Conservation (phyloP, 2,888 invertebrate genomes). For the Athripsodes cinereus region DNA sequence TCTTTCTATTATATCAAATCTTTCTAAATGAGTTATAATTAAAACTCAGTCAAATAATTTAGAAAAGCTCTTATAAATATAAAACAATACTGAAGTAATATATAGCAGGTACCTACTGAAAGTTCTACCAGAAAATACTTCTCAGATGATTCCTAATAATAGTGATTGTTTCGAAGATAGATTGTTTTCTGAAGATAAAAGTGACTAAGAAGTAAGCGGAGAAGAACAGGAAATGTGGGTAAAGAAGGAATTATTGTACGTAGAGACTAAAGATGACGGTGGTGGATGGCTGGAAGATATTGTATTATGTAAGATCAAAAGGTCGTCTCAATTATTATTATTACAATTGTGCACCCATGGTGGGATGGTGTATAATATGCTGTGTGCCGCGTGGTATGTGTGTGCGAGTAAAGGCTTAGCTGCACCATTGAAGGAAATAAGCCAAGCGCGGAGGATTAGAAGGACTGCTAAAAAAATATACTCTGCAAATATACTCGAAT, state of each 20-base stretch:
- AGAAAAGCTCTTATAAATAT: no score
- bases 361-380: no score
- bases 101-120: no score
- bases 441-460: neutral
- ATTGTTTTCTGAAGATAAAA: neutral
- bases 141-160: no score
- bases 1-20: no score
- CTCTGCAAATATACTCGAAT: neutral
- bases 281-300: neutral
- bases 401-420: neutral
- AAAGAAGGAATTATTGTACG: neutral
- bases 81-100: no score
- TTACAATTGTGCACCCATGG: neutral
- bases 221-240: constrained; percentile 1
- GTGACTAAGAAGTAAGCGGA: neutral
- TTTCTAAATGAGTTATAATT: no score
- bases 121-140: no score
- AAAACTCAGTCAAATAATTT: no score
- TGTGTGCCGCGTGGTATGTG: neutral
- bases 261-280: neutral
- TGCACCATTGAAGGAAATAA: neutral
- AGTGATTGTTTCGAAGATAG: no score
- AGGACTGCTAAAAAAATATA: neutral
- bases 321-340: neutral
- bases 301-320: neutral